Evolutionary conservation across 2,113 vertebrate species (phyloP).

Genomic region (Gasterosteus nipponicus): DNA sequence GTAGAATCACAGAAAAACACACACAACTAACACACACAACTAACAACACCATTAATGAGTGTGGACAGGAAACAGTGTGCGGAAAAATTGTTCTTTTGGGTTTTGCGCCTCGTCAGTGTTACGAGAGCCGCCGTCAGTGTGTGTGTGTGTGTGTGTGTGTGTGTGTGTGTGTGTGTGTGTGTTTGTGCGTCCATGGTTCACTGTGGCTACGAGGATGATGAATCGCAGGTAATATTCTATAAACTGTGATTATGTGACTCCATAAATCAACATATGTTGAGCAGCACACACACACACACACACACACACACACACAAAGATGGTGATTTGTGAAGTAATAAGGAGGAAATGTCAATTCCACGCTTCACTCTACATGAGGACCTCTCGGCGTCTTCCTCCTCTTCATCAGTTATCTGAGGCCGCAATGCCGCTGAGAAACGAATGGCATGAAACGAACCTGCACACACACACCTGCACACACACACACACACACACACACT

Average conservation of each 20-base stretch:
- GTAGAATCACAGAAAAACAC: conserved; percentile 2
- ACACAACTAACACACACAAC: not conserved
- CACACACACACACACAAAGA: not conserved
- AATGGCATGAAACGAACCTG: conserved; percentile 18
- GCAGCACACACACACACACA: not conserved
- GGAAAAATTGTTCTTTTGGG: not conserved
- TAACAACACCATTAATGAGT: not conserved
- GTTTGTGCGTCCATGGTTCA: conserved; percentile 3
- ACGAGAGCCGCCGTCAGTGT: not conserved
- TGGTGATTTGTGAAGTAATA: conserved; percentile 55
- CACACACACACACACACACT: not conserved
- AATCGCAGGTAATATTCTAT: conserved; percentile 37
- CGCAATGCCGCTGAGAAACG: conserved; percentile 8
- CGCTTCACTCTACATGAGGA: conserved; percentile 44
- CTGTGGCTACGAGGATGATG: conserved; percentile 22
- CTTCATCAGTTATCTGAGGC: conserved; percentile 30
- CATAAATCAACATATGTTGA: conserved; percentile 29
- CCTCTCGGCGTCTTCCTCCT: conserved; percentile 39
- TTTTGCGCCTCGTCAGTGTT: not conserved
- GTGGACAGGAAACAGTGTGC: not conserved
- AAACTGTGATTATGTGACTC: conserved; percentile 23
- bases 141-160: conserved; percentile 5
- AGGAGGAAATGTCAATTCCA: conserved; percentile 60
- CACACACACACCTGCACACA: not conserved
- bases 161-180: not conserved